Evolutionary conservation across 2,113 vertebrate species (phyloP).

Genomic region (Gnathonemus echidnorhynchus): DNA sequence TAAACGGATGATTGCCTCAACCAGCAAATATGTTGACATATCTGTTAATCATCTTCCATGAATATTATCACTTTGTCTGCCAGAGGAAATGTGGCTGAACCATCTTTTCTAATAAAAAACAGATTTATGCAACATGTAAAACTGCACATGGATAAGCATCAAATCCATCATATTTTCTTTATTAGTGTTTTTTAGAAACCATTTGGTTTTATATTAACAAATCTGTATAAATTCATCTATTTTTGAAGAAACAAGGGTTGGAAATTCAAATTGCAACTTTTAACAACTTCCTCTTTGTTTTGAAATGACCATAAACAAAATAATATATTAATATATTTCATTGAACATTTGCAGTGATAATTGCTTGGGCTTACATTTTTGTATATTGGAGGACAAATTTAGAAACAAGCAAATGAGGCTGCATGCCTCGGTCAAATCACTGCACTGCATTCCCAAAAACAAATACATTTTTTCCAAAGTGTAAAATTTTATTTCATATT

Average conservation of each 20-base stretch:
- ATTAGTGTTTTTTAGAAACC: neutral
- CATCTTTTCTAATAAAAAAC: neutral
- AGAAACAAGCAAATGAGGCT: neutral
- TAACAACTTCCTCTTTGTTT: neutral
- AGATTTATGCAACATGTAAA: neutral
- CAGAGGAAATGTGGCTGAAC: neutral
- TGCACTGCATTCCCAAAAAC: neutral
- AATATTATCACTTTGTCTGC: neutral
- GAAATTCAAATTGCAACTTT: neutral
- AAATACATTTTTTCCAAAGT: neutral
- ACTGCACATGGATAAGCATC: neutral
- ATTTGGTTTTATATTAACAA: neutral
- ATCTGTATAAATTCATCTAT: neutral
- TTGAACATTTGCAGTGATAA: neutral
- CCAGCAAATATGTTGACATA: neutral
- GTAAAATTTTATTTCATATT: neutral
- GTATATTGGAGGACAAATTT: neutral
- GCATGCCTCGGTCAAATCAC: neutral
- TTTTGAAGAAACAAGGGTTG: neutral
- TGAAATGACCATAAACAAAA: constrained; percentile 1
- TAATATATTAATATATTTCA: neutral
- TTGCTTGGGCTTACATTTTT: neutral
- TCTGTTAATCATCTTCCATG: neutral
- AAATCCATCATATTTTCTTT: neutral
- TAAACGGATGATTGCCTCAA: neutral